Base-by-base conservation (phyloP, 2,888 invertebrate genomes). In the Cheilosia vulpina region DNA sequence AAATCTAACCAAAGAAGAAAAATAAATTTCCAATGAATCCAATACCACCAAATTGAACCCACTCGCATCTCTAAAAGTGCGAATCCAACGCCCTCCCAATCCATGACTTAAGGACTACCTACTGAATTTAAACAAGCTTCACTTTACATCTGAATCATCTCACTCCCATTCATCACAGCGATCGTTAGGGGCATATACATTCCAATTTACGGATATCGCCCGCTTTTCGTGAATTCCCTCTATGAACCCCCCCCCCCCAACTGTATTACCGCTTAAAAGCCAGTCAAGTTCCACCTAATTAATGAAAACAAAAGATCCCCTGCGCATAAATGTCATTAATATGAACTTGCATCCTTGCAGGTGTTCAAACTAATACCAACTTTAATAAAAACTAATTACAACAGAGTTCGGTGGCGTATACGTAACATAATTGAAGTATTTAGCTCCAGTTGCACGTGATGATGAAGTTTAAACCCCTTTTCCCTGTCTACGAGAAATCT, bases 361-460 rank as follows among this genome's bases (percentile, higher is more conserved):
- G 27, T 31, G 45, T 34, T 21, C 19, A 21, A 41, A 50, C 13
- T 43, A 52, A 21, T 50, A 31, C 31, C 9, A 66, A 60, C 41
- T 60, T 60, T 68, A 77, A 77, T 55, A 38, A 62, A 62, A 69
- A 68, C 55, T 62, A 47, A 62, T 69, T 77, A 43, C 60, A 60
- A 77, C 41, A 41, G 43, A 43, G 43, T 19, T 17, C 57, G 50
- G 57, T 63, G 50, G 66, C 75, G 76, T 76, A 68, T 62, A 77
- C 62, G 62, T 69, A 77, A 75, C 57, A 65, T 57, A 57, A 50
- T 75, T 65, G 38, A 57, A 57, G 55, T 45, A 24, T 24, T 65
- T 24, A 21, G 43, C 52, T 53, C 43, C n/a, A 52, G 62, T 53
- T 63, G 17, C 31, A 62, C 53, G 53, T 45, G 19, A 24, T 17